A percentile compares a stretch with the other conserved stretches of the same genome.
Conservation (phyloP, 2,888 invertebrate genomes). For the Pseudococcus viburni region DNA sequence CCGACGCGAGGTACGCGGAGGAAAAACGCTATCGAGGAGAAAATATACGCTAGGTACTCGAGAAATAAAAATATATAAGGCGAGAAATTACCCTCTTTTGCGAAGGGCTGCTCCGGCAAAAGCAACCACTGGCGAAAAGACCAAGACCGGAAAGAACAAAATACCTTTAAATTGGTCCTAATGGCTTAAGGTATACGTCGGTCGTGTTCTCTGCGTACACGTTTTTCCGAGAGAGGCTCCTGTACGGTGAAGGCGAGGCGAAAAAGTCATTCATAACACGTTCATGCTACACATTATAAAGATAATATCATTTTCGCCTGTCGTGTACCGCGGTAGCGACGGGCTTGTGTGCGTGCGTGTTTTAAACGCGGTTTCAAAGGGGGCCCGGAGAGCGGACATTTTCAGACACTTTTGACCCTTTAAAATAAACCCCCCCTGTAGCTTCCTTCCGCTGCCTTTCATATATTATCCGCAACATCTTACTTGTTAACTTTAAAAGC, state of each 20-base stretch:
- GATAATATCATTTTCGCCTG: slow-evolving; percentile 54
- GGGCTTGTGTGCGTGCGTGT: background rate
- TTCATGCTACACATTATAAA: slow-evolving; percentile 51
- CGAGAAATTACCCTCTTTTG: background rate
- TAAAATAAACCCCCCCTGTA: slow-evolving; percentile 51
- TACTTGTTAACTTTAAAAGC: slow-evolving; percentile 61
- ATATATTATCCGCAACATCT: slow-evolving; percentile 62
- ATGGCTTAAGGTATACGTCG: slow-evolving; percentile 40
- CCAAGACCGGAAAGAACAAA: slow-evolving; percentile 49
- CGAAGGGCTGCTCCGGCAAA: no score
- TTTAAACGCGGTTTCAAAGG: background rate
- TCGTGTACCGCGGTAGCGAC: background rate
- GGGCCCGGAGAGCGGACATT: background rate
- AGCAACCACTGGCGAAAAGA: background rate
- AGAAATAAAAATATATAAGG: slow-evolving; percentile 16
- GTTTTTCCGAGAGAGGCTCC: background rate
- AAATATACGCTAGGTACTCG: background rate
- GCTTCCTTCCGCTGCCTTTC: slow-evolving; percentile 59
- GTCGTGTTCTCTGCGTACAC: slow-evolving; percentile 45
- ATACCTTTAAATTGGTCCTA: slow-evolving; percentile 57
- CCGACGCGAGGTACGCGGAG: background rate
- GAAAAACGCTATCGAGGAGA: background rate
- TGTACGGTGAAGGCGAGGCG: no score
- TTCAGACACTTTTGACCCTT: slow-evolving; percentile 63
- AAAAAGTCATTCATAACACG: slow-evolving; percentile 54